Evolutionary conservation across 23 tunicate species (phyloP), one percentile per base, ranked within the genome.

Genomic region (Phallusia fumigata): DNA sequence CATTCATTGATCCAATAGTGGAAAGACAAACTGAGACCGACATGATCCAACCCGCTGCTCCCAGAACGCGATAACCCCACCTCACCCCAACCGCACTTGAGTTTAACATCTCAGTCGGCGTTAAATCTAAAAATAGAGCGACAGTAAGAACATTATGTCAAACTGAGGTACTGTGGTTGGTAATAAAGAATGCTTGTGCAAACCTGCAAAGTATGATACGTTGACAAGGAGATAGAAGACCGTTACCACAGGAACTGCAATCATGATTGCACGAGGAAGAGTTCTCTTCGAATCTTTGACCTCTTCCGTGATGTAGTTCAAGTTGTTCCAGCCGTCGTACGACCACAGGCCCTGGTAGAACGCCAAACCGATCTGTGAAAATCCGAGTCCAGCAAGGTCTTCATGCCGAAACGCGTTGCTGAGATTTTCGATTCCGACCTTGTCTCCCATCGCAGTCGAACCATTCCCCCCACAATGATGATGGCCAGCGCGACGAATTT

Each of bases 311-410:
- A 91, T 78, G 78, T 82, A 82, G 74, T 82, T 91, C 50, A 91
- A 64, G 64, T 49, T 73, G 33, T 82, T 82, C 96, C 96, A 91
- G 19, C 96, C 96, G 73, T 78, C 86, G 79, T 91, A 91, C 18
- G 96, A 82, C 50, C 76, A 91, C 53, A 91, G 33, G n/a, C 96
- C 96, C 82, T 85, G 95, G 31, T 90, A 90, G 8, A 85, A 85
- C 50, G 85, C 95, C 26, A 85, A 52, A 6, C 89, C 88, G 22
- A 90, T 85, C 35, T 90, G 88, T 19, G 82, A 51, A 73, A 85
- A 81, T 12, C 82, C 79, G 16, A 90, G 40, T 40, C 86, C 85
- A 30, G 76, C 40, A 5, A 90, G 22, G 11, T 76, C 83, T 36
- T 75, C 82, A 5, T 78, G 52, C 19, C 45, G 64, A 65, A 90